Base-by-base conservation (phyloP, 2,113 vertebrate genomes). In the Apteryx mantelli region DNA sequence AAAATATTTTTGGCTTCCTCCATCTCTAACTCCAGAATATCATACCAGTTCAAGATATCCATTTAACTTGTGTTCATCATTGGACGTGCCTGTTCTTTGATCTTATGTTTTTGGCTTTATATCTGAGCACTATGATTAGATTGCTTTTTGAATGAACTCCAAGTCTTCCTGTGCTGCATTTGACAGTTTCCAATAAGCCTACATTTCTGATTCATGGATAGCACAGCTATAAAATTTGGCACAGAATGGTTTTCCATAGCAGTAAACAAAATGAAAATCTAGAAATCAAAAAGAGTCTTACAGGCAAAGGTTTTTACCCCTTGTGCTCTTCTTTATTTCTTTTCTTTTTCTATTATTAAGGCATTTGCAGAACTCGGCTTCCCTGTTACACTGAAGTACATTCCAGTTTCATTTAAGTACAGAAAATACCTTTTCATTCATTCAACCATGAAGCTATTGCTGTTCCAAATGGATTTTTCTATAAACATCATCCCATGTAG, bases 141-240 rank as follows among this genome's bases (percentile, higher is more conserved):
- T 81, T 97, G 68, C 34, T 86, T 65, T 95, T 91, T 94, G 91
- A 97, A 89, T 91, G 26, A 85, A 66, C 48, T 88, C 88, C 86
- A 96, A n/a, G 11, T 87, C 73, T 96, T 77, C 32, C 88, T 81
- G 20, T 91, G 80, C 63, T 80, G 74, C 48, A 48, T 81, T 86
- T 94, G 85, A 90, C 36, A 85, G 50, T 24, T 95, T 93, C 93
- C 80, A 96, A 77, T 82, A 95, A 73, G 63, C 53, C 64, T 86
- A 38, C 52, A 46, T 38, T 94, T 93, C 79, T 95, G 79, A 95
- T 85, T 96, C 88, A 77, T 82, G 93, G 69, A 58, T 34, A 69
- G 25, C 26, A 56, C 46, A 46, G 82, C 86, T 81, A 69, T 90
- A n/a, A 86, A 73, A 65, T 78, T 66, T 97, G 76, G 82, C 91